Evolutionary conservation across 1,140 invertebrate species (phyloP), one percentile per base, ranked within the genome.

Genomic region (Halictus rubicundus): DNA sequence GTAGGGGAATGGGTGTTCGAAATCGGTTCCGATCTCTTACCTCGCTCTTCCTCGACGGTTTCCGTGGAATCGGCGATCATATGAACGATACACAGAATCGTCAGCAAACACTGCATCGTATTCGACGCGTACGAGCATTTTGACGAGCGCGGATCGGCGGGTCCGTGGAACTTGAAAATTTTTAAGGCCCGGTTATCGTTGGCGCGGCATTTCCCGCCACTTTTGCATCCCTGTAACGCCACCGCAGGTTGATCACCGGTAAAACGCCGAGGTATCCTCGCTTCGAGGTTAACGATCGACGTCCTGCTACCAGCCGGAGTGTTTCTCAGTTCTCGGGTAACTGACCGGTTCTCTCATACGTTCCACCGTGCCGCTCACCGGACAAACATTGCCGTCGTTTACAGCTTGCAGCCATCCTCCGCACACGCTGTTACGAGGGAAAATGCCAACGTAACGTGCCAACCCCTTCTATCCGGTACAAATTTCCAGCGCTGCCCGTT

Each of bases 281-380:
- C 32, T 42, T n/a, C 6, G 39, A 71, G 63, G 42, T 84, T 80
- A 65, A 74, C 61, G 77, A 84, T 68, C 65, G 57, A 73, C 63
- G 68, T 64, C 39, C 49, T 80, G 65, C 80, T 68, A 83, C 76
- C 69, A 80, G 76, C 64, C 77, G 68, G 74, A 83, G 84, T 69
- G 80, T 73, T 87, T 85, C 78, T 70, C 82, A 54, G 81, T 87
- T 85, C 78, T 70, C 82, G 54, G 81, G 87, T 85, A 84, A 89
- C 88, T 87, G 88, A 86, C 78, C 76, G 73, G 68, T 84, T 79
- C 72, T 72, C 81, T 59, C 42, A 14, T 14, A 65, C 80, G 78
- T 79, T 65, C 83, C 78, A 71, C 61, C 74, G 61, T 68, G 71
- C 86, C 87, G 68, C 68, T 89, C 81, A 88, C 88, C 80, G 83